phyloP scores from a whole-genome alignment of 1,140 invertebrate genomes.

The Cotesia vestalis region DNA sequence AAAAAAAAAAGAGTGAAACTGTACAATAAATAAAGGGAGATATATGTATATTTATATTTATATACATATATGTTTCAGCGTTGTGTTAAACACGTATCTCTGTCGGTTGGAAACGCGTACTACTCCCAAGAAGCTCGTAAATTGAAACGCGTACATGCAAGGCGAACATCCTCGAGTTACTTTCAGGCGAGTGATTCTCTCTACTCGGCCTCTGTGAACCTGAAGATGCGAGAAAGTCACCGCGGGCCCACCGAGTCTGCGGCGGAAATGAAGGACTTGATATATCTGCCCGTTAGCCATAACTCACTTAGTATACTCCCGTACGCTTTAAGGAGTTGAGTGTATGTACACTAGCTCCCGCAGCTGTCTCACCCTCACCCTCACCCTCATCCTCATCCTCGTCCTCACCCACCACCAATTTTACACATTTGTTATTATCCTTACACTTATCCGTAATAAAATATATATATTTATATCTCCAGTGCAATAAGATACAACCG shows the following conservation, averaged over 20 bases:
- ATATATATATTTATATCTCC: too few species aligned
- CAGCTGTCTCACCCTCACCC: constrained; percentile 15
- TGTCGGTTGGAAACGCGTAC: constrained; percentile 17
- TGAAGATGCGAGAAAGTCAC: constrained; percentile 39
- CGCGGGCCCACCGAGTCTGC: constrained; percentile 47
- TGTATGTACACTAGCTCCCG: constrained; percentile 7
- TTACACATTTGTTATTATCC: constrained; percentile 15
- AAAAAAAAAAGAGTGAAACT: too few species aligned
- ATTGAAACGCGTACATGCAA: constrained; percentile 29
- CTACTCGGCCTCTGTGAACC: constrained; percentile 1
- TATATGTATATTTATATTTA: background rate
- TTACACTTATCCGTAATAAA: background rate
- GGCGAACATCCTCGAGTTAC: constrained; percentile 34
- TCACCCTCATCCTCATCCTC: background rate
- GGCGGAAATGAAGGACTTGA: constrained; percentile 63
- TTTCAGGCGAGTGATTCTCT: constrained; percentile 34
- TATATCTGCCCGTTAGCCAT: constrained; percentile 60
- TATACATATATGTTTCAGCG: constrained; percentile 15
- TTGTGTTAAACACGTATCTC: constrained; percentile 29
- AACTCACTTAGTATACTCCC: constrained; percentile 59
- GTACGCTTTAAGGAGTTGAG: constrained; percentile 5
- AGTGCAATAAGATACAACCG: too few species aligned
- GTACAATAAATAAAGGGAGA: constrained; percentile 10
- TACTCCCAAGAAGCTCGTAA: constrained; percentile 30
- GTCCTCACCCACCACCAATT: background rate